A percentile compares a stretch with the other conserved stretches of the same genome.
Conservation (phyloP, 37 sponge, comb jelly and placozoan species). For the Chondrosia reniformis region DNA sequence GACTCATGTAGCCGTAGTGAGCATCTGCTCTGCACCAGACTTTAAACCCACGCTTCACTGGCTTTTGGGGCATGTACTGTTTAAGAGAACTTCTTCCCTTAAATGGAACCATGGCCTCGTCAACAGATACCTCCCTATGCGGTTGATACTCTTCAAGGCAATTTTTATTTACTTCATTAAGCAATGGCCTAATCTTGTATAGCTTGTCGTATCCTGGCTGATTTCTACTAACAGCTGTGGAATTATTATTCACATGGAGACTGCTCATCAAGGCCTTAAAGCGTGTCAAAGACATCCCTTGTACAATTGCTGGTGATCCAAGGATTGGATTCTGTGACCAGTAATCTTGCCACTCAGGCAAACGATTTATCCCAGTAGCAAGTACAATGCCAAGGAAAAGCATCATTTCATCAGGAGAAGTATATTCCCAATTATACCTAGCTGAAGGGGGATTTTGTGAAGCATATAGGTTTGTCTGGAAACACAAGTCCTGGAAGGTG, state of each 20-base stretch:
- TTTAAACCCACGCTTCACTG: constrained; percentile 2
- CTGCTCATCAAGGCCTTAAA: neutral
- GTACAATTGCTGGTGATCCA: neutral
- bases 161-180: neutral
- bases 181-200: neutral
- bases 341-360: constrained; percentile 27
- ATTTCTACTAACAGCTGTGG: neutral
- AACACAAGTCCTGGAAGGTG: neutral
- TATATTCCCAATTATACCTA: neutral
- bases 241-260: neutral
- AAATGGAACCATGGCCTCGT: constrained; percentile 9
- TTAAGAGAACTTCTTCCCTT: neutral
- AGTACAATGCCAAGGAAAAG: neutral
- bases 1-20: neutral
- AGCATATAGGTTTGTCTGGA: constrained; percentile 12
- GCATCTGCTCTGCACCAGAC: neutral
- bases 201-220: neutral
- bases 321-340: constrained; percentile 20
- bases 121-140: neutral
- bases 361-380: constrained; percentile 28
- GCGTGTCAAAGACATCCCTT: neutral
- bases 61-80: constrained; percentile 3
- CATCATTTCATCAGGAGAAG: constrained; percentile 14
- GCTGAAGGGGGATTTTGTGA: neutral
- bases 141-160: neutral